These are phyloP conservation scores for Ciconia boyciana DNA, from an alignment of 2,113 vertebrate genomes.

Conservation along the genomic window DNA sequence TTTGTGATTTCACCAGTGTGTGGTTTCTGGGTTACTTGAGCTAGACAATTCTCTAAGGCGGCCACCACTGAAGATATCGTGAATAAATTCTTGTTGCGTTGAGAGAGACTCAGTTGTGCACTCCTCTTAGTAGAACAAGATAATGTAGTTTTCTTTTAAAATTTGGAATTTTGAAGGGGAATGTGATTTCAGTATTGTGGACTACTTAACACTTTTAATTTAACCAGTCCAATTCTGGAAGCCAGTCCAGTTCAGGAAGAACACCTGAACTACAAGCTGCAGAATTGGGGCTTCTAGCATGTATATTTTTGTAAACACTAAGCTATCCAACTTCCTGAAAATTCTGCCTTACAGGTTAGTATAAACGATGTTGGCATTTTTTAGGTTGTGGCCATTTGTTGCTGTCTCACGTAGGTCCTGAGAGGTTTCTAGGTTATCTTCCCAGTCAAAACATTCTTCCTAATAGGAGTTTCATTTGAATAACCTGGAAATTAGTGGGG, in stretches of 20 bases:
- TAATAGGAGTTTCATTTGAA: not conserved
- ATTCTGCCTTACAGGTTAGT: not conserved
- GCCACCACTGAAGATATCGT: not conserved
- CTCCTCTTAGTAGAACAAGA: not conserved
- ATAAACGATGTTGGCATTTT: not conserved
- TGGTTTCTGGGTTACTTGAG: not conserved
- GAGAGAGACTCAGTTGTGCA: not conserved
- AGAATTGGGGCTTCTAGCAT: not conserved
- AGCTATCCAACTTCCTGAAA: not conserved
- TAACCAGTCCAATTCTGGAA: not conserved
- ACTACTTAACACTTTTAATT: not conserved
- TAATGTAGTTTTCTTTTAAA: not conserved
- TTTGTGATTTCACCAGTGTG: not conserved
- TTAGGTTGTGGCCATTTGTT: not conserved
- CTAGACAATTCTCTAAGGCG: not conserved
- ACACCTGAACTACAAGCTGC: not conserved
- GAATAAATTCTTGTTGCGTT: not conserved
- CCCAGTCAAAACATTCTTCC: not conserved
- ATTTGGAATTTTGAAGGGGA: not conserved
- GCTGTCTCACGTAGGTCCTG: not conserved
- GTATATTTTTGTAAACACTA: not conserved
- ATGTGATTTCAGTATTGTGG: not conserved
- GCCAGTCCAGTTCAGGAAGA: not conserved
- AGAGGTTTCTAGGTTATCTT: not conserved
- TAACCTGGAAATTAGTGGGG: not conserved